A percentile compares a stretch with the other conserved stretches of the same genome.
These are phyloP conservation scores for Chrosomus eos DNA, from an alignment of 2,797 vertebrate genomes.

Conservation along the genomic window DNA sequence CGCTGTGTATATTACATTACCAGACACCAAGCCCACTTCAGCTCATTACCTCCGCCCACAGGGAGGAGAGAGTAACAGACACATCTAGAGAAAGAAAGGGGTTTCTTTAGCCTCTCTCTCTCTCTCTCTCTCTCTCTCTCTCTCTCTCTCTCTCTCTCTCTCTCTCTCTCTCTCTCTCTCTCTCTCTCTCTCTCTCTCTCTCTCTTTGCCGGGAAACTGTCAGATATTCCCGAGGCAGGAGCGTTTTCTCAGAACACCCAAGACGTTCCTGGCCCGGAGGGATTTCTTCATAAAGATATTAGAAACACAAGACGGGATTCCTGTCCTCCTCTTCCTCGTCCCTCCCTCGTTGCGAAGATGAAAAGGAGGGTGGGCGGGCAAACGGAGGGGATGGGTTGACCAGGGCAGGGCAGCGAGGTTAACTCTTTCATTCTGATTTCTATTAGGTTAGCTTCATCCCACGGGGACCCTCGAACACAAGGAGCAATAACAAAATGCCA, in stretches of 20 bases:
- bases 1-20: conserved; percentile 89
- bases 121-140: conserved; percentile 22
- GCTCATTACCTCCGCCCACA: conserved; percentile 87
- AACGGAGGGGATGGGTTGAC: conserved; percentile 46
- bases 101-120: conserved; percentile 2
- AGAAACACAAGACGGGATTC: conserved; percentile 70
- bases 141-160: conserved; percentile 26
- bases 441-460: conserved; percentile 54
- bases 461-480: conserved; percentile 29
- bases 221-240: conserved; percentile 84
- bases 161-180: conserved; percentile 22
- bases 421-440: conserved; percentile 60
- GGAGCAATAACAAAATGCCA: conserved; percentile 45
- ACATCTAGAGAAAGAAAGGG: conserved; percentile 57
- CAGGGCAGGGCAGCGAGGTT: conserved; percentile 58
- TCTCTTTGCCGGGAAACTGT: conserved; percentile 78
- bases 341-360: conserved; percentile 38
- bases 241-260: conserved; percentile 78
- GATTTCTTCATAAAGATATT: conserved; percentile 78
- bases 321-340: conserved; percentile 59
- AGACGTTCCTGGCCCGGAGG: conserved; percentile 76
- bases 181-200: conserved; percentile 22
- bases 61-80: conserved; percentile 68
- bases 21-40: conserved; percentile 93
- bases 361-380: conserved; percentile 41